Percentiles rank a stretch among this genome's conserved stretches.
Conservation (phyloP, 2,888 invertebrate genomes). For the Drosophila meridiana region DNA sequence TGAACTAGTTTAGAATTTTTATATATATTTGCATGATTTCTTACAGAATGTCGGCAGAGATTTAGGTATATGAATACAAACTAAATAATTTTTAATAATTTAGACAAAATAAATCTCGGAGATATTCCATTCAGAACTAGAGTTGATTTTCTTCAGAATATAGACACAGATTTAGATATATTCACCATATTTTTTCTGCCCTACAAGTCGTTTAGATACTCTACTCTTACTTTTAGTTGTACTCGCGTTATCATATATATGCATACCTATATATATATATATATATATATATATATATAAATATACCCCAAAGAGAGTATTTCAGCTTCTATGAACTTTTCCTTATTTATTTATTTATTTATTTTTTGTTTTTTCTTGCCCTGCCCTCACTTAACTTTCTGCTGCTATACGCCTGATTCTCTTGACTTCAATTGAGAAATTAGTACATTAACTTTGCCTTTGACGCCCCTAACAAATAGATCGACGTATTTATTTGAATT, state of each 20-base stretch:
- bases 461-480: slow-evolving; percentile 73
- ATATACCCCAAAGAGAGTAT: neutral
- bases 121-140: too few species aligned
- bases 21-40: neutral
- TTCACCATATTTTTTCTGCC: too few species aligned
- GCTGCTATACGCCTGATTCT: slow-evolving; percentile 44
- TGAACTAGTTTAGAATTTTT: neutral
- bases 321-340: neutral
- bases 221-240: neutral
- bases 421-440: slow-evolving; percentile 82
- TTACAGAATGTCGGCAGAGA: too few species aligned
- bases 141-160: too few species aligned
- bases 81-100: too few species aligned
- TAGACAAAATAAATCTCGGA: too few species aligned
- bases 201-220: neutral
- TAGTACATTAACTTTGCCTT: slow-evolving; percentile 81
- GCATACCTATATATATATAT: too few species aligned
- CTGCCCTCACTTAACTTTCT: neutral
- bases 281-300: too few species aligned
- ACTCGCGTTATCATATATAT: too few species aligned
- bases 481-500: slow-evolving; percentile 74
- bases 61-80: too few species aligned
- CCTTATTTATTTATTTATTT: neutral
- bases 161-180: too few species aligned
- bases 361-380: too few species aligned